Percentiles rank a stretch among this genome's conserved stretches.
These are phyloP conservation scores for Fissipunctia ypsillon DNA, from an alignment of 2,888 invertebrate species.

Conservation along the genomic window DNA sequence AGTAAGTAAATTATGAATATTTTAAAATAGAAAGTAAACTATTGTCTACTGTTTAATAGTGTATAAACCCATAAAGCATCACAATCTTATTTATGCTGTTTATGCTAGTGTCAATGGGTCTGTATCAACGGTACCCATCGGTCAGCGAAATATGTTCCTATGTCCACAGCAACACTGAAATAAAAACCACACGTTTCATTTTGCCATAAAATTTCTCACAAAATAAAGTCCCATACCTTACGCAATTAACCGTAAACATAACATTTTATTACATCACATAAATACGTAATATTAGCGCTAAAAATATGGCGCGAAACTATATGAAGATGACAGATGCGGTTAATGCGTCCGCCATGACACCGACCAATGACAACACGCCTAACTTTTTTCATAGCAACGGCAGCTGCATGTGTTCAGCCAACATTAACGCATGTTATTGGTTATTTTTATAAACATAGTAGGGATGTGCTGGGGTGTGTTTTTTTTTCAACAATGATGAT, in stretches of 20 bases:
- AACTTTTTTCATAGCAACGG: constrained; percentile 81
- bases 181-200: constrained; percentile 36
- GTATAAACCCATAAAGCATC: background rate
- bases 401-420: constrained; percentile 83
- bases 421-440: constrained; percentile 86
- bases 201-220: constrained; percentile 47
- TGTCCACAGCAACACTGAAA: background rate
- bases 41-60: background rate
- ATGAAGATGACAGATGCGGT: constrained; percentile 85
- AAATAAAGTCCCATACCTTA: constrained; percentile 32
- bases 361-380: constrained; percentile 79
- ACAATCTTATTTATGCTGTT: background rate
- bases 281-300: constrained; percentile 63
- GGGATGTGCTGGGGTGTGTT: constrained; percentile 63
- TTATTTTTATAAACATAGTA: constrained; percentile 82
- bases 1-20: background rate
- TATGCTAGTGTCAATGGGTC: background rate
- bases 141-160: constrained; percentile 12
- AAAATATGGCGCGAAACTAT: constrained; percentile 75
- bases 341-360: constrained; percentile 83
- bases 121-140: constrained; percentile 7
- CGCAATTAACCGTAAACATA: constrained; percentile 54
- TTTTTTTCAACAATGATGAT: constrained; percentile 71
- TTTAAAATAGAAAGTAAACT: background rate
- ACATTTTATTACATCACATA: constrained; percentile 65